Base-by-base conservation (phyloP, 2,888 invertebrate species). In the Aphelenchoides bicaudatus region DNA sequence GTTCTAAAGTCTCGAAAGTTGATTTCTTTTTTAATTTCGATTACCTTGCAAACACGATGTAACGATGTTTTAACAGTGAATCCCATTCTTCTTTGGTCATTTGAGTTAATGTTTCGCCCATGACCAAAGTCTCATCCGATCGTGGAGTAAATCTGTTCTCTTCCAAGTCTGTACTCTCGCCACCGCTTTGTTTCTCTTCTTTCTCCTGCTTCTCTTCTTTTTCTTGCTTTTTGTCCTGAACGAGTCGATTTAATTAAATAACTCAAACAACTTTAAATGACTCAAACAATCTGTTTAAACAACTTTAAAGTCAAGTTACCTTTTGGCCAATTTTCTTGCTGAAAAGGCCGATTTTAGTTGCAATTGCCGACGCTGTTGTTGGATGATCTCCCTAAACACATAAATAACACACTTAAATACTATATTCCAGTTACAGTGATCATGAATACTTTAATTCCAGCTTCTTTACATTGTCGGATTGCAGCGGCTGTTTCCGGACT, bases 371-470 rank as follows among this genome's bases (percentile, higher is more conserved):
- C 6, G 77, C 77, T 2, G 77, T 71, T 2, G 75, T 74, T n/a
- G 75, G 76, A 63, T 77, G 77, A 48, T 77, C 77, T 6, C 76
- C 76, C 16, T n/a, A n/a, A n/a, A n/a, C n/a, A n/a, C n/a, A n/a
- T n/a, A n/a, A n/a, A n/a, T n/a, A n/a, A n/a, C n/a, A n/a, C n/a
- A n/a, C n/a, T n/a, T n/a, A n/a, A n/a, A n/a, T n/a, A n/a, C n/a
- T n/a, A n/a, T n/a, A n/a, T n/a, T n/a, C n/a, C n/a, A n/a, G n/a
- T n/a, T n/a, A n/a, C n/a, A n/a, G 67, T 67, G 48, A 68, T 70
- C 70, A 68, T 70, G 48, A 64, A 62, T 19, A 78, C 77, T 47
- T 75, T 77, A 30, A 77, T 73, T 13, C 77, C 77, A 4, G 77
- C 77, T 37, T 63, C 65, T 39, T 78, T 78, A 57, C 77, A 78